Evolutionary conservation across 2,113 vertebrate species (phyloP), one percentile per base, ranked within the genome.

Genomic region (Oostethus manadensis): DNA sequence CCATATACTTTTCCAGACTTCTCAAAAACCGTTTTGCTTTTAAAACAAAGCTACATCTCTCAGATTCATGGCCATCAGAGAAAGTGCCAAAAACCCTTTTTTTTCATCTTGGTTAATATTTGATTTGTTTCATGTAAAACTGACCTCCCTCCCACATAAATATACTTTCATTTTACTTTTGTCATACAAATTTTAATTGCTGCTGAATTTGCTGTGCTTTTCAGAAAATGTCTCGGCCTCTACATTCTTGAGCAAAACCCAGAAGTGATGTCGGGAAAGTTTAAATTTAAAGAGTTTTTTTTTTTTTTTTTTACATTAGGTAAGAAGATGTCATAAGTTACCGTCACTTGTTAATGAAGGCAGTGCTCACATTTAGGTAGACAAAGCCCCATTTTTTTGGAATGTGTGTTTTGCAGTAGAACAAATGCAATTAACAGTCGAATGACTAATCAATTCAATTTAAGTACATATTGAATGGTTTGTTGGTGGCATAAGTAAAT

Each of bases 51-150:
- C n/a, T 26, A 70, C 68, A 83, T 61, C 73, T 67, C 59, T 66
- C 23, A 26, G 60, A 71, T 71, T 76, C 65, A 75, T 38, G 33
- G 63, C 69, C 65, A 79, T 84, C 75, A 84, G 80, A 84, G 65
- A 58, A 58, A 86, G 56, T 66, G 80, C 84, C 79, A 74, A 74
- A 65, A 84, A 67, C 80, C 57, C 26, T 82, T n/a, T 77, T 72
- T 60, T 74, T 58, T 73, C 59, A 69, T 69, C 60, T 62, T 73
- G 58, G 65, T 86, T 77, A 83, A 83, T 84, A 76, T 83, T 80
- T 66, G 58, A 83, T 81, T 83, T 80, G 73, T 73, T 75, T 80
- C 70, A 80, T 84, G 75, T 73, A 18, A 73, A 73, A 66, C 63
- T 78, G 73, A 79, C 64, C 68, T 65, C 56, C 71, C 61, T 61